A percentile compares a stretch with the other conserved stretches of the same genome.
These are phyloP conservation scores for Chloroceryle amazona DNA, from an alignment of 2,797 vertebrate species.

Conservation along the genomic window DNA sequence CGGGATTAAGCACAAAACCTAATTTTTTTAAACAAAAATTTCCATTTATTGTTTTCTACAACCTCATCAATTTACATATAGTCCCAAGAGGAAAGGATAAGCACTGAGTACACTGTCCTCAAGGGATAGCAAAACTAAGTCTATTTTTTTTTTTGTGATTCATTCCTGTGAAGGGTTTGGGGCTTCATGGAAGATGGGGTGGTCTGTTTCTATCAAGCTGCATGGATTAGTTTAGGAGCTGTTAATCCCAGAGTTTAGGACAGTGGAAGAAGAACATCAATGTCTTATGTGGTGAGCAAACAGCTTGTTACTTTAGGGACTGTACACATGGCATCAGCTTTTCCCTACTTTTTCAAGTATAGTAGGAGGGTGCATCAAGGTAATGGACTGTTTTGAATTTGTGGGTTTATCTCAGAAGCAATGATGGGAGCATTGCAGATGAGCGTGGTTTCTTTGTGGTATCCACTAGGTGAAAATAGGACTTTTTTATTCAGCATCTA, in stretches of 20 bases:
- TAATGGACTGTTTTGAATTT: not conserved
- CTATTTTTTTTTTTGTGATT: not conserved
- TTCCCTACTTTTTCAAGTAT: not conserved
- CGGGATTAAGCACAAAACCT: not conserved
- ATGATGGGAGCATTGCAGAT: not conserved
- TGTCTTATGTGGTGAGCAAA: not conserved
- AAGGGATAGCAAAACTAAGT: not conserved
- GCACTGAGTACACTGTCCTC: fast-evolving
- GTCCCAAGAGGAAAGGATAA: not conserved
- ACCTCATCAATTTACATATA: not conserved
- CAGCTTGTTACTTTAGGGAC: not conserved
- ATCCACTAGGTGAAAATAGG: not conserved
- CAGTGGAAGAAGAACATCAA: not conserved
- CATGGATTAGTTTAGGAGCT: not conserved
- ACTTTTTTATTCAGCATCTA: not conserved
- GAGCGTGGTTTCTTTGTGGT: not conserved
- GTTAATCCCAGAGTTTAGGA: not conserved
- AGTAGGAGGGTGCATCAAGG: not conserved
- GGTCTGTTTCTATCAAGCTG: not conserved
- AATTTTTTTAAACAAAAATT: not conserved
- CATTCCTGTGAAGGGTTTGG: not conserved
- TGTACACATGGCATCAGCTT: fast-evolving
- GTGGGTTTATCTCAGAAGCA: not conserved
- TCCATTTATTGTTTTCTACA: not conserved
- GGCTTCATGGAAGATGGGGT: not conserved